phyloP scores from a whole-genome alignment of 2,888 invertebrate genomes.

The Cheilosia urbana region DNA sequence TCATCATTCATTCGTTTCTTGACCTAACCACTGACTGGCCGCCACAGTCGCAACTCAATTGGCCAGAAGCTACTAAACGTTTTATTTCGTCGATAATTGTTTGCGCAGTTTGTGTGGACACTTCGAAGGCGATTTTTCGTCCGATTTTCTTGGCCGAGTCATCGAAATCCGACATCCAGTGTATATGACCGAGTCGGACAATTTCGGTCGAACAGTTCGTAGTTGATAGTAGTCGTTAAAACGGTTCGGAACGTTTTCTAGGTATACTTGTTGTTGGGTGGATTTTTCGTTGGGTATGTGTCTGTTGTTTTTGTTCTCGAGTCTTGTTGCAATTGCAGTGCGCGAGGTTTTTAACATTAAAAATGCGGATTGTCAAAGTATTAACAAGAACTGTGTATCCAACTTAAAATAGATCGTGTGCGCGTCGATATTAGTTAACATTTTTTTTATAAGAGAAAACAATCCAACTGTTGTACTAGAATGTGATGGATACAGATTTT shows the following conservation, averaged over 20 bases:
- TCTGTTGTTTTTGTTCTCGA: slow-evolving; percentile 42
- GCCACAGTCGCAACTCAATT: slow-evolving; percentile 14
- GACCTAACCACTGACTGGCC: slow-evolving; percentile 49
- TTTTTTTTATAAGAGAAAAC: slow-evolving; percentile 35
- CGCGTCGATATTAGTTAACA: not conserved
- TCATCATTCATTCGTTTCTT: slow-evolving; percentile 69
- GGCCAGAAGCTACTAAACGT: slow-evolving; percentile 49
- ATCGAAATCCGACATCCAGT: slow-evolving; percentile 58
- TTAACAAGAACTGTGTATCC: slow-evolving; percentile 76
- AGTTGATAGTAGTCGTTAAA: slow-evolving; percentile 37
- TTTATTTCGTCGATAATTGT: slow-evolving; percentile 7
- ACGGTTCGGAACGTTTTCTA: slow-evolving; percentile 26
- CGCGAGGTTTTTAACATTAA: slow-evolving; percentile 52
- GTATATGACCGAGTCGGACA: not conserved
- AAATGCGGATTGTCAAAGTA: slow-evolving; percentile 76
- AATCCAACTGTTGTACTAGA: slow-evolving; percentile 62
- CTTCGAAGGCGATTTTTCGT: slow-evolving; percentile 30
- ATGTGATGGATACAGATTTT: slow-evolving; percentile 79
- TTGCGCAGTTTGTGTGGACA: slow-evolving; percentile 22
- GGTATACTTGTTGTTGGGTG: slow-evolving; percentile 41
- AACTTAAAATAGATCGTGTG: slow-evolving; percentile 60
- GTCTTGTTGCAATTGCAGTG: slow-evolving; percentile 46
- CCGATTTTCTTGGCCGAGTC: slow-evolving; percentile 60
- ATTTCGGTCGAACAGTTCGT: slow-evolving; percentile 14
- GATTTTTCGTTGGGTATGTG: slow-evolving; percentile 21